A percentile compares a stretch with the other conserved stretches of the same genome.
Evolutionary conservation across 2,797 vertebrate genomes (phyloP).

Genomic region (Glyptemys insculpta): DNA sequence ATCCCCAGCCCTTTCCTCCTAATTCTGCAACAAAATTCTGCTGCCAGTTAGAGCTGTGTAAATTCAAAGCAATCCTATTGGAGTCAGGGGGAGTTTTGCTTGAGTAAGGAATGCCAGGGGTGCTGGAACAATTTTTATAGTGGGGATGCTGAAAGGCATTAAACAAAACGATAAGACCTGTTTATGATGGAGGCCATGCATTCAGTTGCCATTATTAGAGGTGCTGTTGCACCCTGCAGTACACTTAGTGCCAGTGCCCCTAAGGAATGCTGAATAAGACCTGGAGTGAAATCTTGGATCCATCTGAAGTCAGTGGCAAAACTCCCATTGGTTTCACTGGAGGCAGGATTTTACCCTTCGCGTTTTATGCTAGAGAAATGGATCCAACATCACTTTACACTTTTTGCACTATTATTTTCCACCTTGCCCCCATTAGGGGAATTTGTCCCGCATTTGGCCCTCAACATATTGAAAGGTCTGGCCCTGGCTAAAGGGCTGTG

Average conservation of each 20-base stretch:
- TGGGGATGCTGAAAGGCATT: neutral
- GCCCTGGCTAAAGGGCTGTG: neutral
- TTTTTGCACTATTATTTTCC: neutral
- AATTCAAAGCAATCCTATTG: neutral
- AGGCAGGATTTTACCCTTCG: too few species aligned
- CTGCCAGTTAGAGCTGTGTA: neutral
- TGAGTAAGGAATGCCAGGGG: neutral
- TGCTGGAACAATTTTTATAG: neutral
- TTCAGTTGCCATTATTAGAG: neutral
- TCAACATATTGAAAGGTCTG: neutral
- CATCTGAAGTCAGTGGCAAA: too few species aligned
- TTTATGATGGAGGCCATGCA: neutral
- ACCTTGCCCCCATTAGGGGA: neutral
- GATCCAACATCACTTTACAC: neutral
- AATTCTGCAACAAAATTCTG: conserved; percentile 17
- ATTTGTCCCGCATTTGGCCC: neutral
- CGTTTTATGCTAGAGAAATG: neutral
- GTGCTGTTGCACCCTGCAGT: too few species aligned
- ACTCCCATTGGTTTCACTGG: too few species aligned
- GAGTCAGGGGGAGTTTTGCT: neutral
- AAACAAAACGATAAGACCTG: neutral
- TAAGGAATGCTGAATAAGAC: too few species aligned
- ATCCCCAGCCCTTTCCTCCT: conserved; percentile 17
- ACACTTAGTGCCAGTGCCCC: too few species aligned
- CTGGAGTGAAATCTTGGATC: too few species aligned